Conservation (phyloP, 2,888 invertebrate species). For the Apamea monoglypha region DNA sequence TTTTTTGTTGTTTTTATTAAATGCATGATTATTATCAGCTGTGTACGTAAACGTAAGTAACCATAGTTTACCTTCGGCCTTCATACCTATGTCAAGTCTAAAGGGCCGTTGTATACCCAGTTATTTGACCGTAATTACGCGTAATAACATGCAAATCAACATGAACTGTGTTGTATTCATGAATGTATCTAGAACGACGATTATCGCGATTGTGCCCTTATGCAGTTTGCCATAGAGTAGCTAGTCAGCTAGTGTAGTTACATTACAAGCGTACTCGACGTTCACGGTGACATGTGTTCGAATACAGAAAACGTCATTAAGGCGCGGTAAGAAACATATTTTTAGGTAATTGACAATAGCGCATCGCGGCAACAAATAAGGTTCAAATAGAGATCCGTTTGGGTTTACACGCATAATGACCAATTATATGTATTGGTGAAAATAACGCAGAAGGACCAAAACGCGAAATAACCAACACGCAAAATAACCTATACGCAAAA, state of each 20-base stretch:
- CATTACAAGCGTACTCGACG: slow-evolving; percentile 19
- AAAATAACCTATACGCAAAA: no score
- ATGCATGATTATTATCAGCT: neutral
- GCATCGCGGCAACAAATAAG: neutral
- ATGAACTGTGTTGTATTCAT: slow-evolving; percentile 53
- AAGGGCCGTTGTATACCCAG: slow-evolving; percentile 29
- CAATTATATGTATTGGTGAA: no score
- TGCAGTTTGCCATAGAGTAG: slow-evolving; percentile 57
- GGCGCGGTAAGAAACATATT: no score
- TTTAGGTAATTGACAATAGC: neutral
- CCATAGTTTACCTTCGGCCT: slow-evolving; percentile 13
- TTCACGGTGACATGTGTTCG: slow-evolving; percentile 26
- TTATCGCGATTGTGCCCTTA: slow-evolving; percentile 69
- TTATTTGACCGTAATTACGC: slow-evolving; percentile 50
- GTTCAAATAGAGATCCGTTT: neutral
- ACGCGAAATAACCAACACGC: no score
- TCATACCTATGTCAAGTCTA: slow-evolving; percentile 28
- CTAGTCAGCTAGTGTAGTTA: neutral
- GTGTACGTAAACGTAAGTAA: neutral
- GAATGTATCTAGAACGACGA: slow-evolving; percentile 63
- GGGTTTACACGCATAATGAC: no score
- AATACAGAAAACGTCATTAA: slow-evolving; percentile 34
- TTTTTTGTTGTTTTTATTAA: no score
- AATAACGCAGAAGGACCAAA: no score
- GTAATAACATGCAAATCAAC: slow-evolving; percentile 63